A percentile compares a stretch with the other conserved stretches of the same genome.
These are phyloP conservation scores for Drosophila ezoana DNA, from an alignment of 2,888 invertebrate species.

Conservation along the genomic window DNA sequence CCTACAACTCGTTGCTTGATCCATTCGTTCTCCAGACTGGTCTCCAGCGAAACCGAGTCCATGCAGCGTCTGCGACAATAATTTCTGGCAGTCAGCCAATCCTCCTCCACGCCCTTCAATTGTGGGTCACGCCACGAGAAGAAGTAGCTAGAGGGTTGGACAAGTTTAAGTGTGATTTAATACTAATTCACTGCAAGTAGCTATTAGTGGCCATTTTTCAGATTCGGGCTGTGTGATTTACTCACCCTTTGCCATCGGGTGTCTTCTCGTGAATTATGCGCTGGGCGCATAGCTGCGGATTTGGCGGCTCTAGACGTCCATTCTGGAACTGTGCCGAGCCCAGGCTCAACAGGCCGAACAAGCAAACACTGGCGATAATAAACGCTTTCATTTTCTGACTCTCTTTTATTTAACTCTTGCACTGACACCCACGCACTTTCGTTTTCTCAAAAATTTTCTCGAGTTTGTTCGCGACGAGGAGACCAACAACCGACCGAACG, in stretches of 20 bases:
- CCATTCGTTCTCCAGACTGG: slow-evolving; percentile 94
- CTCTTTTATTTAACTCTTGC: slow-evolving; percentile 25
- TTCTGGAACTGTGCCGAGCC: slow-evolving; percentile 89
- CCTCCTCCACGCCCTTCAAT: slow-evolving; percentile 90
- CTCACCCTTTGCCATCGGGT: slow-evolving; percentile 89
- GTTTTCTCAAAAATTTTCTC: slow-evolving; percentile 43
- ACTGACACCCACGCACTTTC: slow-evolving; percentile 71
- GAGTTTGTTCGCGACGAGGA: slow-evolving; percentile 32
- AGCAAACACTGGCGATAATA: slow-evolving; percentile 84
- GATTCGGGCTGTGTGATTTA: slow-evolving; percentile 10
- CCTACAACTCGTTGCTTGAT: slow-evolving; percentile 91
- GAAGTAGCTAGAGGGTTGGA: slow-evolving; percentile 89
- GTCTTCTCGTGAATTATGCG: slow-evolving; percentile 90
- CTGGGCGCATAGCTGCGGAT: slow-evolving; percentile 91
- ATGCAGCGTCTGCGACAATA: slow-evolving; percentile 95
- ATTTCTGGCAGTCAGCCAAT: slow-evolving; percentile 94
- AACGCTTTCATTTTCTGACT: slow-evolving; percentile 83
- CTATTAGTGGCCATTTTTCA: background rate
- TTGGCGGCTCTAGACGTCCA: slow-evolving; percentile 92
- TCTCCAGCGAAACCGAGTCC: slow-evolving; percentile 94
- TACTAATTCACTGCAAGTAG: background rate
- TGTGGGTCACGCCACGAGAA: slow-evolving; percentile 94
- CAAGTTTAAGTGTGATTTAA: background rate
- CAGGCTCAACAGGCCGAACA: slow-evolving; percentile 83
- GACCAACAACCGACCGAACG: slow-evolving; percentile 61